Base-by-base conservation (phyloP, 2,888 invertebrate species). In the Polymixis lichenea region DNA sequence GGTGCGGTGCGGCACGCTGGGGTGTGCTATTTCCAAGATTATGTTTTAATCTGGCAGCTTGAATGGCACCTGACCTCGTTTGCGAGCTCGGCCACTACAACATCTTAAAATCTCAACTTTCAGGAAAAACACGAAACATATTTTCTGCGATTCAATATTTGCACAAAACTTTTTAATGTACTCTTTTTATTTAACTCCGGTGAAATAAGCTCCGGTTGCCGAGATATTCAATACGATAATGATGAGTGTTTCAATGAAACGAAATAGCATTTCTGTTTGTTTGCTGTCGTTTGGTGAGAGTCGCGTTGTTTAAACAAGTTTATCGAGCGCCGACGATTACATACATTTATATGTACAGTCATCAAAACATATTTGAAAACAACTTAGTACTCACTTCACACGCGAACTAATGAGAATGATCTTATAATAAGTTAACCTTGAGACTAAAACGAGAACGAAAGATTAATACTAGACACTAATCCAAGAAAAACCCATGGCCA, bases 51-150 rank as follows among this genome's bases (percentile, higher is more conserved):
- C 70, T 78, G 49, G 72, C 53, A 51, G 55, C 67, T 43, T 76
- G 69, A 78, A 81, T 75, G 64, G 60, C 72, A 72, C 75, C 75
- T 78, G 84, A 78, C 84, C 82, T 78, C 64, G 66, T 82, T 78
- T 70, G 66, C 51, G 43, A 49, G 56, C 62, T 53, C 66, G 53
- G 13, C 51, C 60, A 60, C 38, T 67, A 64, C 65, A 75, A 51
- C 72, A 75, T 61, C 56, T 70, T 75, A 58, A 67, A 66, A 71
- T 32, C 13, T 73, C 22, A n/a, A 49, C 51, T 25, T 64, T 19
- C 15, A 51, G n/a, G 13, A 53, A 75, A 78, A 76, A 66, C 28
- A 71, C 32, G 43, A 77, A 49, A 67, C 46, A 60, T n/a, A 25
- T 64, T 74, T 71, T 64, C 19, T 46, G 43, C 9, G n/a, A 25